Conservation (phyloP, 2,113 vertebrate species). For the Colistium nudipinnis region DNA sequence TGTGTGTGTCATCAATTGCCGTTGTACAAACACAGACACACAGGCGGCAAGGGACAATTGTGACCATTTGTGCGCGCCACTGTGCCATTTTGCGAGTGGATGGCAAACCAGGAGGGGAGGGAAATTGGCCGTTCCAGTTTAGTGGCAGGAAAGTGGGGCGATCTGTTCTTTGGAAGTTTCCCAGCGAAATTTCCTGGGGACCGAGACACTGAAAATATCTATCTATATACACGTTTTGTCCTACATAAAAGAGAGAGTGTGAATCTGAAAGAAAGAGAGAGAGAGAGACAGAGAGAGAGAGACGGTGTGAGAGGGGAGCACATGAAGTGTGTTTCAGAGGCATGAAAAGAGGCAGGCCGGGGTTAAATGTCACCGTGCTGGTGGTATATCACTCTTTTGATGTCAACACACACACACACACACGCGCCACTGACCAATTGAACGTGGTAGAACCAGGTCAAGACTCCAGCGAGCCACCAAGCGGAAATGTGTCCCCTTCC, state of each 20-base stretch:
- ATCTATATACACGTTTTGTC: slow-evolving; percentile 82
- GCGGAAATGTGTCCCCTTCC: slow-evolving; percentile 48
- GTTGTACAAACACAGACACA: neutral
- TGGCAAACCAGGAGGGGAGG: slow-evolving; percentile 71
- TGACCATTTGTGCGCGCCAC: slow-evolving; percentile 45
- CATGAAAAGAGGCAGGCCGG: slow-evolving; percentile 39
- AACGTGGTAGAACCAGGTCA: slow-evolving; percentile 54
- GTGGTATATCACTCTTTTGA: slow-evolving; percentile 49
- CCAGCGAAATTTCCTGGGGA: slow-evolving; percentile 84
- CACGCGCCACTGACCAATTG: slow-evolving; percentile 32
- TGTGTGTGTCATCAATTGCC: neutral
- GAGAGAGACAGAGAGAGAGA: slow-evolving; percentile 43
- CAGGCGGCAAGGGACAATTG: neutral
- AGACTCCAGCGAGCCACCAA: slow-evolving; percentile 30
- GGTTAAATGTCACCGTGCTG: slow-evolving; percentile 60
- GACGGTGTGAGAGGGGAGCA: slow-evolving; percentile 32
- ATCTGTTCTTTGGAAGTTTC: slow-evolving; percentile 87
- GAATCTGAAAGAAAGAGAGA: slow-evolving; percentile 50
- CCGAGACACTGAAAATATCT: slow-evolving; percentile 85
- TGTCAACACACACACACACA: slow-evolving; percentile 52
- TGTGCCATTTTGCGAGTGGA: slow-evolving; percentile 52
- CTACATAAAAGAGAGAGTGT: slow-evolving; percentile 78
- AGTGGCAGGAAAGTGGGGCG: slow-evolving; percentile 82
- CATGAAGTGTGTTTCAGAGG: slow-evolving; percentile 51
- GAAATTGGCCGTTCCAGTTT: slow-evolving; percentile 83